Base-by-base conservation (phyloP, 2,797 vertebrate genomes). In the Podarcis siculus region DNA sequence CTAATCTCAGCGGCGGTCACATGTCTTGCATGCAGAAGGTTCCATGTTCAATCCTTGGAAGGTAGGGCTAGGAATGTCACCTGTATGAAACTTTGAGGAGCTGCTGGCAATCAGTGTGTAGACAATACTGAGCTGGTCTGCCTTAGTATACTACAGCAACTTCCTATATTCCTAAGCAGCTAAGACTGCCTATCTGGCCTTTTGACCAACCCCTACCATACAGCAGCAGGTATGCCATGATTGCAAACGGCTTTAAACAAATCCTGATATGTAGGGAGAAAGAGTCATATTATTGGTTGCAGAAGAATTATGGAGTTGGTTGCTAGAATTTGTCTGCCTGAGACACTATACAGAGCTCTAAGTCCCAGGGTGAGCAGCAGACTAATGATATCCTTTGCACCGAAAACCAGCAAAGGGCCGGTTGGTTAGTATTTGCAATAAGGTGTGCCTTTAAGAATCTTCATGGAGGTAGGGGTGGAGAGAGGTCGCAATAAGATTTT, bases 401-500 rank as follows among this genome's bases (percentile, higher is more conserved):
- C 25, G 4, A 39, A 73, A 45, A 37, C 30, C 27, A 21, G 27
- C 17, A 45, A 58, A 79, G 35, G 32, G 17, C 23, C 17, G 37
- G 15, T 49, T 39, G 32, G 61, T 76, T 76, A 85, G 69, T 49
- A 76, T 76, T 85, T 85, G 32, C 19, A n/a, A 81, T 55, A 82
- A 82, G 61, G 79, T 55, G 8, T 89, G 17, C 72, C 72, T 89
- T 86, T 81, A 76, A 81, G 88, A 80, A 81, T 27, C 75, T 85
- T 49, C 79, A 4, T 55, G 49, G 49, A 55, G 13, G 49, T 55
- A 4, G 49, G 13, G 15, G 77, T n/a, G 32, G 61, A 42, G 58
- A 89, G 81, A 81, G 61, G 42, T 42, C 45, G 69, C 71, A 39
- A 55, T 32, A 72, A 82, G 84, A 81, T 82, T 89, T 55, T 82